A percentile compares a stretch with the other conserved stretches of the same genome.
Evolutionary conservation across 2,113 vertebrate genomes (phyloP).

Genomic region (Butastur rufipennis): DNA sequence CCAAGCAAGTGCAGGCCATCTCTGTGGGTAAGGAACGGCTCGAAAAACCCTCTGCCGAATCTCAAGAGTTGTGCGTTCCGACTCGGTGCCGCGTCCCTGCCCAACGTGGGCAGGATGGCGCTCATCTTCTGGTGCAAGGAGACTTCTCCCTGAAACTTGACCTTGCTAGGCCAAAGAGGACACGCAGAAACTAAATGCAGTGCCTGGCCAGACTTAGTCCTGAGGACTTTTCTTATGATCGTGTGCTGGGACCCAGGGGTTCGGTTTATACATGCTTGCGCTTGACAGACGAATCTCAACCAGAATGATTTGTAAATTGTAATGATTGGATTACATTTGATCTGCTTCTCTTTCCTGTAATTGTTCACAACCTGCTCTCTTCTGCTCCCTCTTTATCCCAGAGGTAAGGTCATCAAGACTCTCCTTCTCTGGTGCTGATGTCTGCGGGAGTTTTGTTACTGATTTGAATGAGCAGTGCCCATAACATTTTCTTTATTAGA

Average conservation of each 20-base stretch:
- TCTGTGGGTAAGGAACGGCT: slow-evolving; percentile 74
- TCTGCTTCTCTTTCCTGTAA: not conserved
- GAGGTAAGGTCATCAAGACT: not conserved
- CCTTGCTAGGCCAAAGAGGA: no score
- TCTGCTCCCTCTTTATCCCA: not conserved
- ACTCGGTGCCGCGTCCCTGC: rapidly evolving
- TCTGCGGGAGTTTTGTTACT: not conserved
- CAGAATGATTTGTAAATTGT: no score
- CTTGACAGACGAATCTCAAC: no score
- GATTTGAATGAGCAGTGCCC: not conserved
- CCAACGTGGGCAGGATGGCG: rapidly evolving
- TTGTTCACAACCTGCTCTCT: not conserved
- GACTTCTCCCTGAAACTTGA: not conserved
- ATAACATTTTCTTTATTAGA: not conserved
- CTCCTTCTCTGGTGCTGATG: not conserved
- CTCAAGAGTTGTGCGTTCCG: rapidly evolving
- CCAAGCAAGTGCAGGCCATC: slow-evolving; percentile 69
- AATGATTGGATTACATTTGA: no score
- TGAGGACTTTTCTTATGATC: rapidly evolving
- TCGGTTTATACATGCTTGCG: no score
- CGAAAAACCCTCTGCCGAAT: not conserved
- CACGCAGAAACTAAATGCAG: not conserved
- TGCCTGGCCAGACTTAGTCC: not conserved
- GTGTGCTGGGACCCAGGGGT: not conserved
- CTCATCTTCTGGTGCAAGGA: not conserved